Conservation (phyloP, 2,113 vertebrate species). For the Bambusicola thoracicus region DNA sequence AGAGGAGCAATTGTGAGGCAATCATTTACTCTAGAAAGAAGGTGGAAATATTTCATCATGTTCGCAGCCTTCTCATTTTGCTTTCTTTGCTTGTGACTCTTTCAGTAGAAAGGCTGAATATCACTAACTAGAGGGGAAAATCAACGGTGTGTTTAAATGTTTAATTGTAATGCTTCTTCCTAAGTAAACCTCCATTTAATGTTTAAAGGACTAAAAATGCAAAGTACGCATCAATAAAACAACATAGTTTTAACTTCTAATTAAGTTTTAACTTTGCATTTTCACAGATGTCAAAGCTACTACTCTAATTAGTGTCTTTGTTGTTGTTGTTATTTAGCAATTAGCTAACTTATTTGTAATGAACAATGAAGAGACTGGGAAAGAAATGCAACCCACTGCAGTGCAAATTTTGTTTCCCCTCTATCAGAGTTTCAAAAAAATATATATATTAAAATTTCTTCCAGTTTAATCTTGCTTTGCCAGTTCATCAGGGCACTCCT, state of each 20-base stretch:
- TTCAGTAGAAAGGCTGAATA: slow-evolving; percentile 30
- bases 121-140: slow-evolving; percentile 50
- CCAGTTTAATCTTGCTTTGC: neutral
- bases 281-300: slow-evolving; percentile 55
- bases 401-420: neutral
- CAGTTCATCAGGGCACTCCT: neutral
- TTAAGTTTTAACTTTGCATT: slow-evolving; percentile 66
- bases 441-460: neutral
- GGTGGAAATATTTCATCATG: slow-evolving; percentile 32
- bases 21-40: slow-evolving; percentile 32
- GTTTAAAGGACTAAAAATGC: slow-evolving; percentile 69
- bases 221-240: slow-evolving; percentile 66
- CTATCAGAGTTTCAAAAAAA: neutral
- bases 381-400: neutral
- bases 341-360: slow-evolving; percentile 57
- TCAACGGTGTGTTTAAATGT: slow-evolving; percentile 53
- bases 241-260: slow-evolving; percentile 66
- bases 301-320: slow-evolving; percentile 51
- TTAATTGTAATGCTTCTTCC: slow-evolving; percentile 55
- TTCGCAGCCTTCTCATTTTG: slow-evolving; percentile 28
- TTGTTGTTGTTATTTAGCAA: slow-evolving; percentile 59
- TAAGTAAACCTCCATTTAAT: slow-evolving; percentile 65
- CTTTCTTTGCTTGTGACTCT: neutral
- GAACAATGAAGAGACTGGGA: slow-evolving; percentile 5
- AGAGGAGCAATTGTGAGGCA: slow-evolving; percentile 16